These are phyloP conservation scores for Eueides isabella DNA, from an alignment of 1,140 invertebrate genomes.

Conservation along the genomic window DNA sequence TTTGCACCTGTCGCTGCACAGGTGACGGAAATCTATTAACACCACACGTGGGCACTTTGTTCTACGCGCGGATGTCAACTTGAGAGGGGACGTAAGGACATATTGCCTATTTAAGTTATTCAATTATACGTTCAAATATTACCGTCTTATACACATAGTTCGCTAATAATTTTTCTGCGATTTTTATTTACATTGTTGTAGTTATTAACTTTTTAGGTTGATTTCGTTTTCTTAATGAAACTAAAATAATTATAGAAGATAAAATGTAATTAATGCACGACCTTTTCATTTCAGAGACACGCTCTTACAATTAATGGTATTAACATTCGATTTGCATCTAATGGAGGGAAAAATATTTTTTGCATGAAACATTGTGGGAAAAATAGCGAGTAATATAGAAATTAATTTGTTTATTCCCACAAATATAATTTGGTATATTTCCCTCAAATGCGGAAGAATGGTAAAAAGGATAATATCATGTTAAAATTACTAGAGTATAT, in stretches of 20 bases:
- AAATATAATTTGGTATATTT: not conserved
- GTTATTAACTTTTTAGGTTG: not conserved
- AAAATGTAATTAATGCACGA: not conserved
- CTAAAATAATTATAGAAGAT: not conserved
- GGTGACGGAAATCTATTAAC: slow-evolving; percentile 64
- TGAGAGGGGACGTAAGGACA: not conserved
- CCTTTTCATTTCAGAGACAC: slow-evolving; percentile 1
- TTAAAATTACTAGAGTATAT: too few species aligned
- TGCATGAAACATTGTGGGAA: slow-evolving; percentile 1
- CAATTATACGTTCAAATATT: not conserved
- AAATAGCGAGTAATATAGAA: not conserved
- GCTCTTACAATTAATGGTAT: slow-evolving; percentile 10
- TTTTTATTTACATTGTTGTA: not conserved
- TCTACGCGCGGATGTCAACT: not conserved
- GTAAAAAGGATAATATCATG: too few species aligned
- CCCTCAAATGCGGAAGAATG: too few species aligned
- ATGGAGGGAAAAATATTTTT: not conserved
- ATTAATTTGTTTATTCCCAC: not conserved
- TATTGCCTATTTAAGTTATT: not conserved
- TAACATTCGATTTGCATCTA: slow-evolving; percentile 2
- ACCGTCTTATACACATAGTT: not conserved
- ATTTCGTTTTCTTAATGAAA: not conserved
- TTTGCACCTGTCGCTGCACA: slow-evolving; percentile 54
- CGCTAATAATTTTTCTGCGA: not conserved
- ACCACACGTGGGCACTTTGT: slow-evolving; percentile 45